Evolutionary conservation across 1,140 invertebrate species (phyloP).

Genomic region (Varroa destructor): DNA sequence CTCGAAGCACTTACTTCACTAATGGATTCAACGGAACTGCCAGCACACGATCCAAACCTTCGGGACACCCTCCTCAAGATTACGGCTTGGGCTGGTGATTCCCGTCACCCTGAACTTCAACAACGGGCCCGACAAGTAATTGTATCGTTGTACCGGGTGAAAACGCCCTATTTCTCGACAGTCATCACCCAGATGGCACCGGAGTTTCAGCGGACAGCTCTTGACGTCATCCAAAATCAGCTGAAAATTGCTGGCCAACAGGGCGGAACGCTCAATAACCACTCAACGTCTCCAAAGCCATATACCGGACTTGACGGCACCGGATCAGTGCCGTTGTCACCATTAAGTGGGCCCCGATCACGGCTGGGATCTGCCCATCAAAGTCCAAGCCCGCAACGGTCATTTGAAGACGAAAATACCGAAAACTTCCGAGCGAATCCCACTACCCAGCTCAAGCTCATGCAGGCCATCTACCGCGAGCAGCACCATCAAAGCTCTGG

Average conservation of each 20-base stretch:
- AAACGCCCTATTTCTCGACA: slow-evolving; percentile 24
- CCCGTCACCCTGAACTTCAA: slow-evolving; percentile 3
- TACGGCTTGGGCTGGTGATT: slow-evolving; percentile 6
- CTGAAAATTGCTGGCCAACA: background rate
- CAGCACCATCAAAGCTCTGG: too few species aligned
- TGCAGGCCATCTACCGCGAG: too few species aligned
- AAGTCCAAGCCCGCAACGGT: background rate
- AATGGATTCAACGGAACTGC: slow-evolving; percentile 41
- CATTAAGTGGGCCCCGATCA: too few species aligned
- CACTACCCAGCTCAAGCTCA: background rate
- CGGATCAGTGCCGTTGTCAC: too few species aligned
- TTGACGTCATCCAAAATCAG: slow-evolving; percentile 20
- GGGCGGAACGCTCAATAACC: too few species aligned
- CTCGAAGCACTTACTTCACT: slow-evolving; percentile 54
- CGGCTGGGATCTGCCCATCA: too few species aligned
- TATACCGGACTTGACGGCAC: too few species aligned
- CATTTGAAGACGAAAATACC: slow-evolving; percentile 23
- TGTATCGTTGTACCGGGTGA: slow-evolving; percentile 14
- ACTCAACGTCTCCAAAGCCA: too few species aligned
- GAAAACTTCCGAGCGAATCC: slow-evolving; percentile 15
- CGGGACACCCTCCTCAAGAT: slow-evolving; percentile 19
- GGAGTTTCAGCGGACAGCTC: slow-evolving; percentile 24
- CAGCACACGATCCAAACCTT: slow-evolving; percentile 23
- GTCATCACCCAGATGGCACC: slow-evolving; percentile 23
- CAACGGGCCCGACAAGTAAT: slow-evolving; percentile 17